phyloP scores from a whole-genome alignment of 1,140 invertebrate genomes.

The Leptinotarsa lineolata region DNA sequence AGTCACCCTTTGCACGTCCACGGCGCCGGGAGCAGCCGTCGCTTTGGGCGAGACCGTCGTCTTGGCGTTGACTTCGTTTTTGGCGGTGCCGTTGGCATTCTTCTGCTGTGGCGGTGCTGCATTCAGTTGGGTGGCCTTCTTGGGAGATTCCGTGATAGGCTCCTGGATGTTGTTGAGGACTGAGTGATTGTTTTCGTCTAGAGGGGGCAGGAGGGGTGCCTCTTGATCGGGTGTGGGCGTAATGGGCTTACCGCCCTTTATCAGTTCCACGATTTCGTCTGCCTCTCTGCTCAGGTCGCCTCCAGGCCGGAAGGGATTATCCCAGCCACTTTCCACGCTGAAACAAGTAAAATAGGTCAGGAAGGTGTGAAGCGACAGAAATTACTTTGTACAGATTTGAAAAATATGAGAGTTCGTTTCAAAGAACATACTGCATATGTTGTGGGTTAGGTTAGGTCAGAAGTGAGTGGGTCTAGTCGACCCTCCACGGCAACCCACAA shows the following conservation, averaged over 20 bases:
- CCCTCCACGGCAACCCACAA: too few relatives aligned
- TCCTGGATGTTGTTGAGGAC: conserved; percentile 37
- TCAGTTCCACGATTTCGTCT: conserved; percentile 93
- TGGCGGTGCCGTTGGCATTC: conserved; percentile 48
- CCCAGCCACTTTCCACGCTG: conserved; percentile 93
- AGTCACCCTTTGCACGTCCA: conserved; percentile 76
- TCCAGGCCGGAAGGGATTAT: conserved; percentile 96
- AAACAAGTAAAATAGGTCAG: conserved; percentile 51
- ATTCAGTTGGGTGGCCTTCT: conserved; percentile 46
- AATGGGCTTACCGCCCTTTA: conserved; percentile 86
- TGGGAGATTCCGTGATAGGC: conserved; percentile 44
- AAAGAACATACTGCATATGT: too few relatives aligned
- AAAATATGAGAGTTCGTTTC: too few relatives aligned
- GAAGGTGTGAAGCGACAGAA: too few relatives aligned
- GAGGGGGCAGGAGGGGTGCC: conserved; percentile 40
- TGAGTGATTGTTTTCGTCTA: conserved; percentile 42
- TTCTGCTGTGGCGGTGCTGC: conserved; percentile 40
- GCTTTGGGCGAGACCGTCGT: conserved; percentile 51
- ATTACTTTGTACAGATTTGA: too few relatives aligned
- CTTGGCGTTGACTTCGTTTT: conserved; percentile 37
- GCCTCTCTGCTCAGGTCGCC: conserved; percentile 93
- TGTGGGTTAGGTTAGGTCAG: too few relatives aligned
- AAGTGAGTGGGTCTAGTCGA: too few relatives aligned
- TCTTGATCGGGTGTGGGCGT: conserved; percentile 64
- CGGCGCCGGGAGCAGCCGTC: conserved; percentile 59